phyloP scores from a whole-genome alignment of 2,888 invertebrate species.

The Drosophila monieri region DNA sequence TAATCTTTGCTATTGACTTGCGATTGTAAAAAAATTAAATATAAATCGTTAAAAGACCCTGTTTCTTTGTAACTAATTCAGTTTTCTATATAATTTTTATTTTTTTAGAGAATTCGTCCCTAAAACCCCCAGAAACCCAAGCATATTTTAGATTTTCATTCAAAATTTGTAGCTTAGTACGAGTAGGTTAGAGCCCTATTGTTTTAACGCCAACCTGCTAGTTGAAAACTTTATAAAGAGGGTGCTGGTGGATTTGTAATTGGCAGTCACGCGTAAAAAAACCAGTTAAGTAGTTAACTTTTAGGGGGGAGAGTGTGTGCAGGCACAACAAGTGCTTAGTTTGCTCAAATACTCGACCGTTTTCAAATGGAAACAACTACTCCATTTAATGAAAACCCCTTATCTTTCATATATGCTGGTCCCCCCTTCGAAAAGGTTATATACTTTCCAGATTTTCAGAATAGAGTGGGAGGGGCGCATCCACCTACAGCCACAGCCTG shows the following conservation, averaged over 20 bases:
- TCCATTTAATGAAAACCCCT: not conserved
- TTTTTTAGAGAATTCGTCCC: too few relatives aligned
- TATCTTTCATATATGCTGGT: not conserved
- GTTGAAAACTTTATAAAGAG: not conserved
- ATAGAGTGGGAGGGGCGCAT: not conserved
- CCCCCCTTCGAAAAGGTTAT: not conserved
- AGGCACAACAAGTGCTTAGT: not conserved
- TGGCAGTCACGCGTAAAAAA: slow-evolving; percentile 49
- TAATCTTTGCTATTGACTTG: too few relatives aligned
- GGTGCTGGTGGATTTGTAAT: slow-evolving; percentile 5
- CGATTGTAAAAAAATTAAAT: too few relatives aligned
- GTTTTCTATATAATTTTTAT: too few relatives aligned
- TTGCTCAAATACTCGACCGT: not conserved
- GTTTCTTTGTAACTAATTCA: too few relatives aligned
- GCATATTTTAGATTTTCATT: too few relatives aligned
- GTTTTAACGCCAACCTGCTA: not conserved
- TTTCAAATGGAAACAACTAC: slow-evolving; percentile 2
- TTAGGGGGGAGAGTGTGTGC: slow-evolving; percentile 16
- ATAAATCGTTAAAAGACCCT: too few relatives aligned
- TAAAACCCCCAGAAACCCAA: too few relatives aligned
- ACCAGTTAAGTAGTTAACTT: slow-evolving; percentile 42
- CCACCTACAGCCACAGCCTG: not conserved
- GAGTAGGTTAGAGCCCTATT: not conserved
- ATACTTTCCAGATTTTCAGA: not conserved
- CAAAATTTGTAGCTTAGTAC: too few relatives aligned